Conservation (phyloP, 1,140 invertebrate species). For the Coboldia fuscipes region DNA sequence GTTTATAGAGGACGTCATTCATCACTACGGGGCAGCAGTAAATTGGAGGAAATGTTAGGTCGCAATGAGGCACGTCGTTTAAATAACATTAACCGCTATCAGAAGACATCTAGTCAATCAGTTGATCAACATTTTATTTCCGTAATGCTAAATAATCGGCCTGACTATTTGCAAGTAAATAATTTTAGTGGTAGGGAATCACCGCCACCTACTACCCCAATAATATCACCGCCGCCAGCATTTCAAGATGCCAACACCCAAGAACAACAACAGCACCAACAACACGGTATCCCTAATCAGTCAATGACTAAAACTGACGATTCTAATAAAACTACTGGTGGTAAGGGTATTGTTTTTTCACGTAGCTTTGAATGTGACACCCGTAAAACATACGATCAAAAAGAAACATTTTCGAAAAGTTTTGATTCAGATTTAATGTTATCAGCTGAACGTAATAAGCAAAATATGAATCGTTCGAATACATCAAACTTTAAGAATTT, state of each 20-base stretch:
- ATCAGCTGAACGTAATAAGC: not conserved
- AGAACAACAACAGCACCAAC: not conserved
- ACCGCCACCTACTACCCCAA: slow-evolving; percentile 23
- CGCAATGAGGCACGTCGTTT: slow-evolving; percentile 13
- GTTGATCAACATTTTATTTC: slow-evolving; percentile 16
- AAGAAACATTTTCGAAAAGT: slow-evolving; percentile 19
- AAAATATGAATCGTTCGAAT: not conserved
- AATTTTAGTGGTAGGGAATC: slow-evolving; percentile 14
- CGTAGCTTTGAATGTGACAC: slow-evolving; percentile 20
- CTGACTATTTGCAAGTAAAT: slow-evolving; percentile 17
- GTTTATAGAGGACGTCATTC: too few relatives aligned
- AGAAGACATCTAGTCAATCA: slow-evolving; percentile 16
- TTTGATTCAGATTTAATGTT: slow-evolving; percentile 10
- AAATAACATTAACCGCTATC: slow-evolving; percentile 2
- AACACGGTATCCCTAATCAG: too few relatives aligned
- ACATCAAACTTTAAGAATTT: slow-evolving; percentile 16
- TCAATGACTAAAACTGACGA: too few relatives aligned
- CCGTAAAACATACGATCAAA: slow-evolving; percentile 11
- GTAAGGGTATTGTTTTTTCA: slow-evolving; percentile 20
- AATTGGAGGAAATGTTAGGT: slow-evolving; percentile 18
- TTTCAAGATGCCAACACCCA: slow-evolving; percentile 20
- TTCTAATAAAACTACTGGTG: too few relatives aligned
- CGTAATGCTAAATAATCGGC: slow-evolving; percentile 16
- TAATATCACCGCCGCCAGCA: slow-evolving; percentile 26
- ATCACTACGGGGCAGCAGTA: slow-evolving; percentile 6